Evolutionary conservation across 2,797 vertebrate species (phyloP).

Genomic region (Mareca penelope): DNA sequence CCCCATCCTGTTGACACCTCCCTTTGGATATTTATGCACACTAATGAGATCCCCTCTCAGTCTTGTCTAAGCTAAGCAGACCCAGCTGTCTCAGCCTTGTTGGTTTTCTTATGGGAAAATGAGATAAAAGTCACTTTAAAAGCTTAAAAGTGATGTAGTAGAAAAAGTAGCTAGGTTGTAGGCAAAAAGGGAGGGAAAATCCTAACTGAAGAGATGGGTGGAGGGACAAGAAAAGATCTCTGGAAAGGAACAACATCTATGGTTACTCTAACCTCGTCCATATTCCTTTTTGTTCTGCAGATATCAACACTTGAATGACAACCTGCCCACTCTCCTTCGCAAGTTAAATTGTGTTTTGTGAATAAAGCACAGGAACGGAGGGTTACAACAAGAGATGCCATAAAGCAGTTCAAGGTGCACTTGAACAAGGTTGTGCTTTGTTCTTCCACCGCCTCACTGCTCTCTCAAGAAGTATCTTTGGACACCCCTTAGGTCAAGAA

Average conservation of each 20-base stretch:
- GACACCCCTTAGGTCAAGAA: neutral
- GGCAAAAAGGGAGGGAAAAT: neutral
- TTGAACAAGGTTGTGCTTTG: neutral
- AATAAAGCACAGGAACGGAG: neutral
- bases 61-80: too few species aligned
- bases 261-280: neutral
- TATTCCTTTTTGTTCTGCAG: neutral
- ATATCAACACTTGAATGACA: neutral
- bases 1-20: too few species aligned
- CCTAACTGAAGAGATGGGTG: neutral
- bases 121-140: too few species aligned
- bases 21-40: too few species aligned
- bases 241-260: neutral
- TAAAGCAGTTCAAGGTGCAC: neutral
- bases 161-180: neutral
- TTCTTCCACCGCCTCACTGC: neutral
- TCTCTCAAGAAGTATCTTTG: neutral
- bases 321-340: neutral
- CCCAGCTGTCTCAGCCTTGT: too few species aligned
- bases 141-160: neutral
- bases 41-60: too few species aligned
- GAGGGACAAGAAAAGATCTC: neutral
- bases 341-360: neutral
- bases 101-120: neutral
- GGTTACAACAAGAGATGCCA: neutral